Evolutionary conservation across 53 echinoderm and acorn worm species (phyloP).

Genomic region (Paelopatides confundens): DNA sequence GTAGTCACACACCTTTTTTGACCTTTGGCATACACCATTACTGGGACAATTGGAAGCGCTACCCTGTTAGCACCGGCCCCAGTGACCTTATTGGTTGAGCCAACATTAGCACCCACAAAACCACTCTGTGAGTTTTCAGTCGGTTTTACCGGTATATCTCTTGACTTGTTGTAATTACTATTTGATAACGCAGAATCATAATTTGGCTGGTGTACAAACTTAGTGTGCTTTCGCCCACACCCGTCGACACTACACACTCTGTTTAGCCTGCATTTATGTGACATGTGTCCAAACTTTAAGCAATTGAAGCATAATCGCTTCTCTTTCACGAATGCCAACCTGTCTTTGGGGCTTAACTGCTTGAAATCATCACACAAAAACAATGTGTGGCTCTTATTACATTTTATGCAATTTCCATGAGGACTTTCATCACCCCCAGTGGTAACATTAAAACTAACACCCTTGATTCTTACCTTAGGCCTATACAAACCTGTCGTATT

Average conservation of each 20-base stretch:
- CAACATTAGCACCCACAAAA: conserved; percentile 1
- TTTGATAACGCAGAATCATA: background rate
- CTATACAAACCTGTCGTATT: background rate
- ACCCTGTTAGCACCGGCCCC: conserved; percentile 39
- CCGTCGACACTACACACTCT: conserved; percentile 52
- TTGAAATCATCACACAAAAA: conserved; percentile 64
- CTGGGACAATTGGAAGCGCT: conserved; percentile 59
- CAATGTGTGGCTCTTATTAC: conserved; percentile 49
- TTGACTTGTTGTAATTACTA: too few species aligned
- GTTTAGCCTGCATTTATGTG: conserved; percentile 45
- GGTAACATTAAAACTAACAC: conserved; percentile 24
- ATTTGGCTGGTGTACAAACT: conserved; percentile 53
- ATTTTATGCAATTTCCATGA: conserved; percentile 60
- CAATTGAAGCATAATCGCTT: conserved; percentile 68
- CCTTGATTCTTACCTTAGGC: background rate
- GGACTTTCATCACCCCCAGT: too few species aligned
- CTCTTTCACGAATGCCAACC: conserved; percentile 51
- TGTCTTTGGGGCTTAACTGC: conserved; percentile 20
- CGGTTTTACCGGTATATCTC: background rate
- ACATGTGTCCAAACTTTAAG: conserved; percentile 45
- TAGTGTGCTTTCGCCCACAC: conserved; percentile 72
- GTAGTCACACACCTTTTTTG: conserved; percentile 29
- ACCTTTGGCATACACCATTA: conserved; percentile 31
- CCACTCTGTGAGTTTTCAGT: background rate
- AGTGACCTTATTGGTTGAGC: background rate